Evolutionary conservation across 1,140 invertebrate genomes (phyloP).

Genomic region (Drosophila fuyamai): DNA sequence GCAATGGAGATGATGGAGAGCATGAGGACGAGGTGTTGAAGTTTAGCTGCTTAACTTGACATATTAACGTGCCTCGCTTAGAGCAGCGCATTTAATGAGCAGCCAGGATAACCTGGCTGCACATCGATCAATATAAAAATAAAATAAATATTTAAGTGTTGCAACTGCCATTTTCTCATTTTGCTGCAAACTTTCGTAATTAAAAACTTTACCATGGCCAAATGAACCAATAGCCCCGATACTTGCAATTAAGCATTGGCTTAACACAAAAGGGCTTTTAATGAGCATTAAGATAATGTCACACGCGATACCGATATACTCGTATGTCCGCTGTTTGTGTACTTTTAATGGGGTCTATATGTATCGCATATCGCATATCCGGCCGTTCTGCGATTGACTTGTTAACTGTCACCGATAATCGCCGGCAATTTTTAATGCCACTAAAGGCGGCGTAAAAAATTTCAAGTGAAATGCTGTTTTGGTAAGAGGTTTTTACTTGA

Average conservation of each 20-base stretch:
- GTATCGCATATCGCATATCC: conserved; percentile 8
- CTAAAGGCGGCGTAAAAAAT: neutral
- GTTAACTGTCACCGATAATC: conserved; percentile 70
- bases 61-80: conserved; percentile 56
- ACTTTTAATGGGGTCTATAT: conserved; percentile 22
- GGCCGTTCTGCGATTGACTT: conserved; percentile 59
- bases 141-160: conserved; percentile 70
- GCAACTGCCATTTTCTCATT: conserved; percentile 54
- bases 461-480: neutral
- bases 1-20: neutral
- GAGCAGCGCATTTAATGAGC: conserved; percentile 43
- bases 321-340: neutral
- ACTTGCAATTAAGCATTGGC: conserved; percentile 57
- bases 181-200: conserved; percentile 68
- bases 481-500: neutral
- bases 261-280: conserved; percentile 58
- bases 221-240: conserved; percentile 35
- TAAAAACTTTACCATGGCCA: conserved; percentile 58
- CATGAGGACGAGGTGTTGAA: neutral
- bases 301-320: neutral
- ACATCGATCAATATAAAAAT: conserved; percentile 61
- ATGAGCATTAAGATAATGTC: conserved; percentile 65
- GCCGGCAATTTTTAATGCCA: conserved; percentile 50
- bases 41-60: conserved; percentile 57
- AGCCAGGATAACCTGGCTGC: conserved; percentile 21